These are phyloP conservation scores for Drosophila nr. perissopoda DNA, from an alignment of 2,888 invertebrate genomes.

Conservation along the genomic window DNA sequence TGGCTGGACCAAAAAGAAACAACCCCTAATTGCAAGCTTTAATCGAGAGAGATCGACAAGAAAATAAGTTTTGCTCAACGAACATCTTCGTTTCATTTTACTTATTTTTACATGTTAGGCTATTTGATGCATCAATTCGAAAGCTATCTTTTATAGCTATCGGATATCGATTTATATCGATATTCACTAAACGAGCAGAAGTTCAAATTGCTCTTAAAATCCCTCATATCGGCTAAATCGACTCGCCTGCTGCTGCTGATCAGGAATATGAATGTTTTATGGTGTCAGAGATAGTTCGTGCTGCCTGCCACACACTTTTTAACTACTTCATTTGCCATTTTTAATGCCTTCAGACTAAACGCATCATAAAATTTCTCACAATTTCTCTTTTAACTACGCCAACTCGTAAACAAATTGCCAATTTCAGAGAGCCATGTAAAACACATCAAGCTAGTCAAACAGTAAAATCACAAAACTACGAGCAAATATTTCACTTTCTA, in stretches of 20 bases:
- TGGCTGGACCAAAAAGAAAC: background rate
- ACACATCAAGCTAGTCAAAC: background rate
- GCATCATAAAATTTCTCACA: constrained; percentile 33
- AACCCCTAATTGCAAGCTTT: constrained; percentile 7
- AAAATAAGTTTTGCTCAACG: background rate
- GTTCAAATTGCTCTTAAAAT: too few relatives aligned
- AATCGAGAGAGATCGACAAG: background rate
- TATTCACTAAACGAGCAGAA: background rate
- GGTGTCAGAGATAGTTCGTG: background rate
- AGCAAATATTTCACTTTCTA: constrained; percentile 44
- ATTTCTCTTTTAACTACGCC: constrained; percentile 37
- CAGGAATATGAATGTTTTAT: background rate
- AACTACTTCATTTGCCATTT: background rate
- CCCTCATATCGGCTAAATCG: too few relatives aligned
- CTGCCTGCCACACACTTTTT: background rate
- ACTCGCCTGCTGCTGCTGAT: too few relatives aligned
- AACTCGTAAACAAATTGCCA: constrained; percentile 51
- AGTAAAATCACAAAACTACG: constrained; percentile 38
- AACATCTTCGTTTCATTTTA: background rate
- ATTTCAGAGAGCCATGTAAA: constrained; percentile 42
- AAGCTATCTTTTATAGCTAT: background rate
- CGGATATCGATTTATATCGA: background rate
- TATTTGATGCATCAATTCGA: background rate
- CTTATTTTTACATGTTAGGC: background rate
- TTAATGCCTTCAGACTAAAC: background rate